Base-by-base conservation (phyloP, 1,140 invertebrate genomes). In the Pseudachorutes palmiensis region DNA sequence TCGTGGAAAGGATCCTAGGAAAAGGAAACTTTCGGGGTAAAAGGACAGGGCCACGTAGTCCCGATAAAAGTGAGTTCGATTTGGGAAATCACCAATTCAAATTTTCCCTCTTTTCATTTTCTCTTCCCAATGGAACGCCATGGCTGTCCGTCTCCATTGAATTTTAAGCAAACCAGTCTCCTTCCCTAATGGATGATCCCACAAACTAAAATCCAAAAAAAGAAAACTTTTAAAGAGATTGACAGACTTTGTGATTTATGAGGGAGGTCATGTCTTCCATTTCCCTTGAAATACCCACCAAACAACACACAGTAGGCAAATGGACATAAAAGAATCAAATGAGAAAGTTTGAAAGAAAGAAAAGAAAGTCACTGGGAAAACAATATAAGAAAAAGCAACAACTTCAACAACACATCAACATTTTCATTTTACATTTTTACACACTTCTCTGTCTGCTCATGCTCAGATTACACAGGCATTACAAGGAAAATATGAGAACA, bases 211-310 rank as follows among this genome's bases (percentile, higher is more conserved):
- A 12, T 16, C 12, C n/a, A n/a, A n/a, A n/a, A n/a, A n/a, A 24
- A 55, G 51, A 55, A 55, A 55, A 55, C 51, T 55, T 55, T 55
- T 55, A 55, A 55, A 55, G 51, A 5, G 24, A 55, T 55, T 55
- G 51, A 55, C 51, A 55, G 51, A 26, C 12, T 16, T 24, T 12
- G 12, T 19, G 51, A 55, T 41, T 41, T 41, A 41, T 41, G 36
- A 41, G 19, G 36, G 19, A 5, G 36, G n/a, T n/a, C n/a, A n/a
- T n/a, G n/a, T n/a, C n/a, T n/a, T n/a, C n/a, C n/a, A 45, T 45
- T 45, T 45, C 9, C 19, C 36, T 9, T 12, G 9, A 45, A 9
- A 45, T 45, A 45, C 9, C 36, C 19, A 45, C 36, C 9, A 45
- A 9, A 19, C 36, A 12, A 19, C 36, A 19, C 9, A 45, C 36